Conservation (phyloP, 2,797 vertebrate species). For the Acipenser transmontanus region DNA sequence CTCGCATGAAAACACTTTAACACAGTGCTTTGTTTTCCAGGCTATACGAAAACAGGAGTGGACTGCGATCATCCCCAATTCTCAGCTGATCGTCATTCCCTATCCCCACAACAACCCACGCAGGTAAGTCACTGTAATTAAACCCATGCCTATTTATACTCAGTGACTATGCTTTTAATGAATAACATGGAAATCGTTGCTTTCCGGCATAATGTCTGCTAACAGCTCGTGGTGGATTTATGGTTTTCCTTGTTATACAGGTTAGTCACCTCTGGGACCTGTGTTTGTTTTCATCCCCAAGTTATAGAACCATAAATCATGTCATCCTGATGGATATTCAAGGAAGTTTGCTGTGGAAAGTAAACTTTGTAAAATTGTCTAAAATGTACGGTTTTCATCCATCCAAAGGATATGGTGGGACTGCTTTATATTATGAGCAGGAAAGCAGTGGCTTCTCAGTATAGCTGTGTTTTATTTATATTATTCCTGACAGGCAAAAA, state of each 20-base stretch:
- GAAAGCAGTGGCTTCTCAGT: no score
- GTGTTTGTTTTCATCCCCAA: not conserved
- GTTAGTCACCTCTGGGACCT: not conserved
- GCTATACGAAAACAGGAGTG: conserved; percentile 79
- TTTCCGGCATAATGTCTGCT: not conserved
- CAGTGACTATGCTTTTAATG: not conserved
- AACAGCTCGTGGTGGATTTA: not conserved
- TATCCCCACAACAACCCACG: conserved; percentile 77
- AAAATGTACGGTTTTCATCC: not conserved
- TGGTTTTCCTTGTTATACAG: not conserved
- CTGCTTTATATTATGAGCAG: no score
- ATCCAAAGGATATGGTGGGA: not conserved
- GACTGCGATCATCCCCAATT: conserved; percentile 97
- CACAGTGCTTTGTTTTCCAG: conserved; percentile 40
- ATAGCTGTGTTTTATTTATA: no score
- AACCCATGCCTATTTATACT: not conserved
- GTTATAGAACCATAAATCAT: not conserved
- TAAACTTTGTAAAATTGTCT: not conserved
- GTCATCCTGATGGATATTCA: not conserved
- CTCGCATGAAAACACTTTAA: no score
- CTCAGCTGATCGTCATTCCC: conserved; percentile 93
- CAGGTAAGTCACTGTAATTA: conserved; percentile 59
- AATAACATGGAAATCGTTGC: not conserved
- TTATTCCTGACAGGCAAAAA: no score
- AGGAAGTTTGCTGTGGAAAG: not conserved